A percentile compares a stretch with the other conserved stretches of the same genome.
Conservation (phyloP, 1,140 invertebrate genomes). For the Cydia amplana region DNA sequence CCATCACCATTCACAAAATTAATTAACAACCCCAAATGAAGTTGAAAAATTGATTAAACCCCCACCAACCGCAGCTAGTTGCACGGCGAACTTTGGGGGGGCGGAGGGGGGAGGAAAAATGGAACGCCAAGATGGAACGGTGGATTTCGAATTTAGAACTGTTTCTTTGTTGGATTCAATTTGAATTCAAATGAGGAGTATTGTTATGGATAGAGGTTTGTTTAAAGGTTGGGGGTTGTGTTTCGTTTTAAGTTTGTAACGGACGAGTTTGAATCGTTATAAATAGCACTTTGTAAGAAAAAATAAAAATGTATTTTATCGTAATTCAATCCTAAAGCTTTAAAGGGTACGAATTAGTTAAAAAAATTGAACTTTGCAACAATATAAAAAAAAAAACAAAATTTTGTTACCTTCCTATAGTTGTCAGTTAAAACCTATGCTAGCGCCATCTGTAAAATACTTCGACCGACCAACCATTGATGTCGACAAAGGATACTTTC, state of each 20-base stretch:
- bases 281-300: too few relatives aligned
- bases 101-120: slow-evolving; percentile 58
- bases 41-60: slow-evolving; percentile 76
- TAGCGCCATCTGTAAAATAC: too few relatives aligned
- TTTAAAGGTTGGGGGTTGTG: background rate
- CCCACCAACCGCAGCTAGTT: slow-evolving; percentile 55
- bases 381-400: too few relatives aligned
- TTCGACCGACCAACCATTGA: too few relatives aligned
- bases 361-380: too few relatives aligned
- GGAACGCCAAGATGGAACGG: slow-evolving; percentile 66
- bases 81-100: slow-evolving; percentile 35
- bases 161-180: slow-evolving; percentile 43
- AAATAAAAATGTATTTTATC: too few relatives aligned
- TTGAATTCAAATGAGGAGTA: slow-evolving; percentile 35
- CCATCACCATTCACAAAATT: slow-evolving; percentile 47
- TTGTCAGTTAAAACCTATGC: too few relatives aligned
- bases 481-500: too few relatives aligned
- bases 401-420: too few relatives aligned
- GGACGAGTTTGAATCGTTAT: background rate
- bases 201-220: slow-evolving; percentile 24
- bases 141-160: slow-evolving; percentile 63
- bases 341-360: too few relatives aligned
- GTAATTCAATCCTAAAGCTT: too few relatives aligned
- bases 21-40: slow-evolving; percentile 63
- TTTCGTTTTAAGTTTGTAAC: slow-evolving; percentile 6